phyloP scores from a whole-genome alignment of 2,888 invertebrate species.

The Acleris sparsana region DNA sequence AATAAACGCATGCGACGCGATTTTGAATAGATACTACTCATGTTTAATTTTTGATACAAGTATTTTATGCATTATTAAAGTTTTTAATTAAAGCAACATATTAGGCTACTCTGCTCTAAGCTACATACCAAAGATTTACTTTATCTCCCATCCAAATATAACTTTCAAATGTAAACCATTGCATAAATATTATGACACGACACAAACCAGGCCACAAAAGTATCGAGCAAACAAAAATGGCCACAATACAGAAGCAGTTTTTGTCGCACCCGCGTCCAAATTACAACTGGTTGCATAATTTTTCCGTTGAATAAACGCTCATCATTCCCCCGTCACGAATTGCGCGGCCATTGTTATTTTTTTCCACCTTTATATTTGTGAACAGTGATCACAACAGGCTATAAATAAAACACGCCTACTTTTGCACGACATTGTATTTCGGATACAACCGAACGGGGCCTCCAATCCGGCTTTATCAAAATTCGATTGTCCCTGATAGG shows the following conservation, averaged over 20 bases:
- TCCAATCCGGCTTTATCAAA: conserved; percentile 47
- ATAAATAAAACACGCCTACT: conserved; percentile 76
- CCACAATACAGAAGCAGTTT: conserved; percentile 30
- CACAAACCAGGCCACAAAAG: conserved; percentile 13
- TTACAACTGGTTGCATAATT: conserved; percentile 38
- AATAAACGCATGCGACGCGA: too few species aligned
- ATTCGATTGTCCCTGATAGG: conserved; percentile 37
- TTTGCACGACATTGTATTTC: conserved; percentile 47
- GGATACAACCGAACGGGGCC: conserved; percentile 38
- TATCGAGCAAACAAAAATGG: conserved; percentile 27
- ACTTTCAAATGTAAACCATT: conserved; percentile 17
- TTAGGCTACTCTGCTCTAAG: too few species aligned
- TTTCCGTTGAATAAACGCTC: conserved; percentile 45
- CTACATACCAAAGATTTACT: too few species aligned
- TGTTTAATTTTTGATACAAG: not conserved
- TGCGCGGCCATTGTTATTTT: conserved; percentile 44
- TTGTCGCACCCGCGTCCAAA: conserved; percentile 30
- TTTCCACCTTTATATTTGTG: conserved; percentile 50
- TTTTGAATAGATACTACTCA: not conserved
- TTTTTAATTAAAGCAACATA: too few species aligned
- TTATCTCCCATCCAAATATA: not conserved
- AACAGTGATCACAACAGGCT: conserved; percentile 70
- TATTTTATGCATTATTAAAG: too few species aligned
- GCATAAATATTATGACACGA: conserved; percentile 28
- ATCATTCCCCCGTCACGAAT: conserved; percentile 54